Evolutionary conservation across 2,797 vertebrate genomes (phyloP), one percentile per base, ranked within the genome.

Genomic region (Masticophis lateralis): DNA sequence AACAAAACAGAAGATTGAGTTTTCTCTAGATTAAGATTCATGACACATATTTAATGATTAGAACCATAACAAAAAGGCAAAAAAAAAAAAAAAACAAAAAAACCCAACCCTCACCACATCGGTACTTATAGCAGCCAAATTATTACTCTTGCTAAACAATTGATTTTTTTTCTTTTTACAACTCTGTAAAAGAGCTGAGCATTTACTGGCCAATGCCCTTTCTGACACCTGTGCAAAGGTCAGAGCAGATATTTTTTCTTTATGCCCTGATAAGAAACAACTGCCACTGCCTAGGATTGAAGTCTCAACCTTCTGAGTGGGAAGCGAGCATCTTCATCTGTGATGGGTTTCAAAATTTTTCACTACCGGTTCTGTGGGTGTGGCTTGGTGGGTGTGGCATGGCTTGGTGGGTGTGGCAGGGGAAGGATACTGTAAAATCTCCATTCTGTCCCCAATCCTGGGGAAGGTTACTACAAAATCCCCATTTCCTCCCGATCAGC

Each of bases 31-130:
- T 27, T 61, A 59, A 59, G 5, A 16, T 27, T 61, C 22, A 27
- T 61, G 60, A 61, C 60, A 61, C 60, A 61, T 27, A 61, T 61
- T 61, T 61, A 25, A 61, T 27, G 25, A 61, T 61, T 61, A 61
- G 60, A 61, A 61, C 25, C 25, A 61, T 8, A 61, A 61, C 25
- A 61, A 61, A 66, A 66, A 66, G 27, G 63, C 5, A 66, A 66
- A n/a, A 13, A 5, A n/a, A 0, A 1, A 57, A 18, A 0, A n/a
- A 13, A 5, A n/a, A 0, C 37, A 37, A n/a, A 13, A 5, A n/a
- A 0, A 1, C 51, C 51, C 55, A 57, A 18, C 2, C 55, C 56
- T 37, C n/a, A 74, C 16, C 32, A 74, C 2, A 37, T 14, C 7
- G 5, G 14, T 37, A 37, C 7, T 37, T 74, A 18, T 69, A 32